phyloP scores from a whole-genome alignment of 2,797 vertebrate genomes.

The Rhinogobio ventralis region DNA sequence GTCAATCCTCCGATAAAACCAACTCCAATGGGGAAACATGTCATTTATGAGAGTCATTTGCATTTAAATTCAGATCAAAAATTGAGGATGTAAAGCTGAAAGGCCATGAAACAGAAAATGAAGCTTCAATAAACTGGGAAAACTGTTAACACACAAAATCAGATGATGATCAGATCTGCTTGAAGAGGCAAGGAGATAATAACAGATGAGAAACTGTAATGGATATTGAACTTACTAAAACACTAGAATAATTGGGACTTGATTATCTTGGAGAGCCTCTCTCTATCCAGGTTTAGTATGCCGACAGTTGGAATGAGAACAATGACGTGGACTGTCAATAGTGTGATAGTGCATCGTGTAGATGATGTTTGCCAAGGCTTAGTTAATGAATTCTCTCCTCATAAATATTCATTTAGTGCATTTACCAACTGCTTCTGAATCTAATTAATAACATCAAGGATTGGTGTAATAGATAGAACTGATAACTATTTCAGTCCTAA shows the following conservation, averaged over 20 bases:
- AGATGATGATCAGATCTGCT: constrained; percentile 15
- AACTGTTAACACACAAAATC: constrained; percentile 12
- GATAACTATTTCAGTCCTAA: constrained; percentile 46
- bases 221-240: constrained; percentile 32
- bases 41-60: constrained; percentile 65
- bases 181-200: constrained; percentile 14
- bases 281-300: constrained; percentile 13
- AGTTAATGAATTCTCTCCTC: constrained; percentile 46
- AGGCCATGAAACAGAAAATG: constrained; percentile 21
- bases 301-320: constrained; percentile 16
- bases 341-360: background rate
- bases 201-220: constrained; percentile 23
- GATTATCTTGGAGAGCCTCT: constrained; percentile 28
- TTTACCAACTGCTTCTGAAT: constrained; percentile 47
- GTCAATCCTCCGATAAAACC: constrained; percentile 64
- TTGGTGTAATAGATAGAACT: constrained; percentile 52
- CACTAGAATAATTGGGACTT: constrained; percentile 30
- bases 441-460: constrained; percentile 59
- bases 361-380: constrained; percentile 33
- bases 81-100: constrained; percentile 22
- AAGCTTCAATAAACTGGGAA: constrained; percentile 22
- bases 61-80: constrained; percentile 65
- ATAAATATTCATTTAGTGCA: constrained; percentile 46
- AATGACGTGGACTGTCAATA: background rate
- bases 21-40: constrained; percentile 58